phyloP scores from a whole-genome alignment of 2,113 vertebrate genomes.

The Microcebus jonahi region DNA sequence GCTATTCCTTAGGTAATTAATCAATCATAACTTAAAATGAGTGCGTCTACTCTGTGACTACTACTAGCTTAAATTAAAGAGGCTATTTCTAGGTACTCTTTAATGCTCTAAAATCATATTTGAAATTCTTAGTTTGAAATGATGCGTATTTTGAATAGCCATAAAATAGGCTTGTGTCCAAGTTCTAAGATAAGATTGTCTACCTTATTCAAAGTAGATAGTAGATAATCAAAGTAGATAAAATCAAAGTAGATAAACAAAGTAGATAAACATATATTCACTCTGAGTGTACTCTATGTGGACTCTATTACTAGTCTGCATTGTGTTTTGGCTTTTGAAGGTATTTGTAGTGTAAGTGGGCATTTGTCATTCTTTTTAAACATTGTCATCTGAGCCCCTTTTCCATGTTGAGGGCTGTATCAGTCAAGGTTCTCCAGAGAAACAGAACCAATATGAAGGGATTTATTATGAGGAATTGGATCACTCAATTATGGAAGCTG shows the following conservation, averaged over 20 bases:
- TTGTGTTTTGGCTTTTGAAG: background rate
- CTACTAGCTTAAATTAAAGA: conserved; percentile 2
- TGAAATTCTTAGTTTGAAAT: conserved; percentile 45
- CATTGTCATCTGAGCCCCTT: background rate
- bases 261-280: background rate
- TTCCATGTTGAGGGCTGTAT: background rate
- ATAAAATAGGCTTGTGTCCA: background rate
- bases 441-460: background rate
- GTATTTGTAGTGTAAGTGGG: background rate
- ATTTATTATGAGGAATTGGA: background rate
- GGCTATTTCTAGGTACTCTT: conserved; percentile 12
- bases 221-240: background rate
- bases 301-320: background rate
- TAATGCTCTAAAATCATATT: conserved; percentile 12
- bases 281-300: background rate
- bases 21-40: conserved; percentile 35
- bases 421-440: background rate
- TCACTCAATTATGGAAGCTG: background rate
- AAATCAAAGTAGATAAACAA: background rate
- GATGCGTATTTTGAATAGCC: background rate
- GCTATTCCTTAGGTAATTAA: conserved; percentile 20
- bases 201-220: background rate
- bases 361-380: conserved; percentile 4
- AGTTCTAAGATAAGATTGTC: conserved; percentile 12
- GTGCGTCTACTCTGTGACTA: background rate